These are phyloP conservation scores for Sebastes itinus DNA, from an alignment of 2,797 vertebrate genomes.

Conservation along the genomic window DNA sequence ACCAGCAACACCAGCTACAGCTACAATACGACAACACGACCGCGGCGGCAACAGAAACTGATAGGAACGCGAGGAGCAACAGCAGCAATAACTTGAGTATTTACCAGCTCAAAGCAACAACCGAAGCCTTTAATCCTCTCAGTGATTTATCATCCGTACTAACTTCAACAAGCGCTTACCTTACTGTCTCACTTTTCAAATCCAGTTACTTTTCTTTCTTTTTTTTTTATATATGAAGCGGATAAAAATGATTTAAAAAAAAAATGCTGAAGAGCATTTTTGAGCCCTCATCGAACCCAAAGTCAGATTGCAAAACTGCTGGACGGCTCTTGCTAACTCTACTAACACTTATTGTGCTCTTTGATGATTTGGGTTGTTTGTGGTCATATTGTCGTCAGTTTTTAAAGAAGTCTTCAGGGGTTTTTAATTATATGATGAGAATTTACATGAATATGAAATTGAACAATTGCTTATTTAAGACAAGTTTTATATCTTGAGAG, in stretches of 20 bases:
- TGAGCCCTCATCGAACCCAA: conserved; percentile 4
- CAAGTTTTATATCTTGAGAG: conserved; percentile 68
- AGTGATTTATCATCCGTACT: neutral
- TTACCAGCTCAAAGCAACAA: conserved; percentile 7
- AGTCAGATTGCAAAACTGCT: conserved; percentile 66
- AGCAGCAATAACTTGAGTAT: conserved; percentile 28
- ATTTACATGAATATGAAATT: conserved; percentile 46
- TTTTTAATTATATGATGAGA: conserved; percentile 53
- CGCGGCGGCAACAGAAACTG: neutral
- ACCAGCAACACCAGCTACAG: conserved; percentile 4
- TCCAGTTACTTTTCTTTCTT: neutral
- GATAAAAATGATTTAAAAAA: neutral
- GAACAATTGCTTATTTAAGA: conserved; percentile 70
- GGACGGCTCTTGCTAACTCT: conserved; percentile 65
- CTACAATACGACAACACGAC: neutral
- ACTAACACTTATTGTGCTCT: conserved; percentile 29
- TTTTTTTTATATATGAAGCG: conserved; percentile 11
- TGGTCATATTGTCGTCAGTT: conserved; percentile 22
- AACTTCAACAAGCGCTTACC: conserved; percentile 14
- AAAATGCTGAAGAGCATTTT: neutral
- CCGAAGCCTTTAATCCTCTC: conserved; percentile 41
- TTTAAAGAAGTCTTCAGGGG: conserved; percentile 56
- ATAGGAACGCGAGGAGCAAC: neutral
- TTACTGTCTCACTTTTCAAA: conserved; percentile 1
- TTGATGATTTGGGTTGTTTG: conserved; percentile 37